Evolutionary conservation across 2,888 invertebrate species (phyloP).

Genomic region (Lithophane socia): DNA sequence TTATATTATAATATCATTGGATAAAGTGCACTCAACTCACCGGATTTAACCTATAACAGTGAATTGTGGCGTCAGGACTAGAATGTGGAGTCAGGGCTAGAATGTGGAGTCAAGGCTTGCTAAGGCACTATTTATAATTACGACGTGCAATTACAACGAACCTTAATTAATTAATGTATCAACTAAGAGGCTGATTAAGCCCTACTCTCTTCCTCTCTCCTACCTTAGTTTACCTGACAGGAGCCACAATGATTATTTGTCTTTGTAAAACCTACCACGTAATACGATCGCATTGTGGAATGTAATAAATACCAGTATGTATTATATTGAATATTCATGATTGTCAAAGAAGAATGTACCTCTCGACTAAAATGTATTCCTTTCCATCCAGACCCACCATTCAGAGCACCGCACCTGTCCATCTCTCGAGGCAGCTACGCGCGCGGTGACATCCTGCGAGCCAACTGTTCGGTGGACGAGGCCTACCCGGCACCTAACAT

Average conservation of each 20-base stretch:
- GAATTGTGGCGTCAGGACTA: too few relatives aligned
- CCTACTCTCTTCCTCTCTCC: not conserved
- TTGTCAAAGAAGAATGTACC: not conserved
- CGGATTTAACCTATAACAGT: too few relatives aligned
- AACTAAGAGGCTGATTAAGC: not conserved
- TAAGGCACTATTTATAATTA: too few relatives aligned
- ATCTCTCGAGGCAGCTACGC: conserved; percentile 90
- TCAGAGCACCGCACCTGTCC: conserved; percentile 89
- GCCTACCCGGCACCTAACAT: conserved; percentile 91
- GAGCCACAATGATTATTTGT: not conserved
- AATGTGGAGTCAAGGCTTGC: too few relatives aligned
- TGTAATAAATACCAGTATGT: not conserved
- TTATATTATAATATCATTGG: too few relatives aligned
- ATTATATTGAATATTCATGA: not conserved
- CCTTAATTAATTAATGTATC: not conserved
- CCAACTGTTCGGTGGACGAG: conserved; percentile 91
- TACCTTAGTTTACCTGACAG: too few relatives aligned
- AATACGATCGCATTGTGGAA: not conserved
- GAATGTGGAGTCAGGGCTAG: too few relatives aligned
- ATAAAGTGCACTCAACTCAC: not conserved
- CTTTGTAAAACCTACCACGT: not conserved
- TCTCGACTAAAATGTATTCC: not conserved
- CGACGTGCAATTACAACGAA: not conserved
- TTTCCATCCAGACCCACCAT: conserved; percentile 88
- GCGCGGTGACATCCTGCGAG: conserved; percentile 90